These are phyloP conservation scores for Fukomys damarensis DNA, from an alignment of 2,113 vertebrate genomes.

Conservation along the genomic window DNA sequence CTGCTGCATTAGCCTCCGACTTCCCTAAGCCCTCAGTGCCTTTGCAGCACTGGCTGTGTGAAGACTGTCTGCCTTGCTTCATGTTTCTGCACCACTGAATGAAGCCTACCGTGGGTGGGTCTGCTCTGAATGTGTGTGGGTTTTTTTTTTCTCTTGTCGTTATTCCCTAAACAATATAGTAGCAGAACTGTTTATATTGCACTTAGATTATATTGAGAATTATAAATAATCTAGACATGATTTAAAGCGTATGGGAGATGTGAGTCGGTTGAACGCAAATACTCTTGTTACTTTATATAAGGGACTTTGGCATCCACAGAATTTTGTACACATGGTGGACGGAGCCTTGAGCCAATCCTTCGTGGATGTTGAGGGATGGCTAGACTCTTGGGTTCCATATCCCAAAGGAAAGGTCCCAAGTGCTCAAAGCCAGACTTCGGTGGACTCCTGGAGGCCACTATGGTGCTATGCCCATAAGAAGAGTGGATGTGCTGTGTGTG, in stretches of 20 bases:
- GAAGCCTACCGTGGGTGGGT: neutral
- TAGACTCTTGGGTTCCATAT: neutral
- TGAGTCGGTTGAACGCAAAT: neutral
- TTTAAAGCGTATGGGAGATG: neutral
- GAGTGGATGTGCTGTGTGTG: rapidly evolving
- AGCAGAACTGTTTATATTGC: too few species aligned
- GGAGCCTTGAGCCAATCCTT: neutral
- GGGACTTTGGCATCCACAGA: too few species aligned
- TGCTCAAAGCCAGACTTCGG: neutral
- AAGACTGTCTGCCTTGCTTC: rapidly evolving
- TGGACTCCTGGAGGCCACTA: neutral
- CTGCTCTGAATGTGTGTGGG: neutral
- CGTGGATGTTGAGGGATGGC: too few species aligned
- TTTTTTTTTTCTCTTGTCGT: neutral
- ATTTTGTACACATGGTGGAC: neutral
- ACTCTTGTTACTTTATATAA: neutral
- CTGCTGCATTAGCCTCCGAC: rapidly evolving
- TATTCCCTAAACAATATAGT: neutral
- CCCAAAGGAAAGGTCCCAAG: neutral
- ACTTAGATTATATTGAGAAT: neutral
- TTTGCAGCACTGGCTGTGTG: neutral
- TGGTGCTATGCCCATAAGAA: neutral
- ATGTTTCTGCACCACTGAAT: too few species aligned
- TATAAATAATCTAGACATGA: neutral
- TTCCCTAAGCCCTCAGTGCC: neutral